phyloP scores from a whole-genome alignment of 1,140 invertebrate genomes.

The Drosophila ercepeae region DNA sequence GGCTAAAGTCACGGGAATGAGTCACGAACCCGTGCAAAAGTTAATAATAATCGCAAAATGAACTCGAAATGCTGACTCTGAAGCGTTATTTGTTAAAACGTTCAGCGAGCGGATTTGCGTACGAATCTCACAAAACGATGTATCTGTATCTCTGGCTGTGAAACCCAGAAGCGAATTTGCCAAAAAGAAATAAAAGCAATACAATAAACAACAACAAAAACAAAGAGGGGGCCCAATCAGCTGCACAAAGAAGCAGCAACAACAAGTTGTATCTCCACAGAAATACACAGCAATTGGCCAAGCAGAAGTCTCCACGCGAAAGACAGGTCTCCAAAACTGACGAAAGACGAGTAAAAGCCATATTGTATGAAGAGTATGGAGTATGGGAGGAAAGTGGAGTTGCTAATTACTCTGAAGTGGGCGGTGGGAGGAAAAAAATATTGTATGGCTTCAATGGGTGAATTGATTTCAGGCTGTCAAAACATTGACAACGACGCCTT shows the following conservation, averaged over 20 bases:
- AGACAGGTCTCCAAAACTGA: slow-evolving; percentile 44
- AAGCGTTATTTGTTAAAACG: slow-evolving; percentile 30
- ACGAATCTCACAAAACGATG: slow-evolving; percentile 9
- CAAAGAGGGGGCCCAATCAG: slow-evolving; percentile 25
- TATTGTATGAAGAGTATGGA: slow-evolving; percentile 16
- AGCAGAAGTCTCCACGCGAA: slow-evolving; percentile 56
- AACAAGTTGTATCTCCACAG: slow-evolving; percentile 69
- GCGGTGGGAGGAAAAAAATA: neutral
- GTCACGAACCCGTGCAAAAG: slow-evolving; percentile 37
- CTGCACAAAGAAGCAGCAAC: slow-evolving; percentile 62
- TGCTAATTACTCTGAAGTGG: slow-evolving; percentile 50
- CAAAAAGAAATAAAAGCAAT: slow-evolving; percentile 10
- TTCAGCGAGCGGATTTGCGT: slow-evolving; percentile 28
- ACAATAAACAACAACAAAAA: slow-evolving; percentile 13
- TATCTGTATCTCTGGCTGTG: slow-evolving; percentile 41
- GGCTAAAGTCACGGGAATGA: slow-evolving; percentile 22
- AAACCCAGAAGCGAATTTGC: slow-evolving; percentile 59
- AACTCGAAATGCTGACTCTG: slow-evolving; percentile 3
- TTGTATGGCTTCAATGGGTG: slow-evolving; percentile 57
- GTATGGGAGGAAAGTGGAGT: slow-evolving; percentile 1
- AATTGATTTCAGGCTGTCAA: slow-evolving; percentile 45
- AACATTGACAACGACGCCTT: neutral
- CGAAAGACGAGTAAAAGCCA: slow-evolving; percentile 51
- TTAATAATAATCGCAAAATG: slow-evolving; percentile 25
- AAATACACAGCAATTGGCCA: slow-evolving; percentile 72